Percentiles rank a stretch among this genome's conserved stretches.
Evolutionary conservation across 2,113 vertebrate genomes (phyloP).

Genomic region (Uria lomvia): DNA sequence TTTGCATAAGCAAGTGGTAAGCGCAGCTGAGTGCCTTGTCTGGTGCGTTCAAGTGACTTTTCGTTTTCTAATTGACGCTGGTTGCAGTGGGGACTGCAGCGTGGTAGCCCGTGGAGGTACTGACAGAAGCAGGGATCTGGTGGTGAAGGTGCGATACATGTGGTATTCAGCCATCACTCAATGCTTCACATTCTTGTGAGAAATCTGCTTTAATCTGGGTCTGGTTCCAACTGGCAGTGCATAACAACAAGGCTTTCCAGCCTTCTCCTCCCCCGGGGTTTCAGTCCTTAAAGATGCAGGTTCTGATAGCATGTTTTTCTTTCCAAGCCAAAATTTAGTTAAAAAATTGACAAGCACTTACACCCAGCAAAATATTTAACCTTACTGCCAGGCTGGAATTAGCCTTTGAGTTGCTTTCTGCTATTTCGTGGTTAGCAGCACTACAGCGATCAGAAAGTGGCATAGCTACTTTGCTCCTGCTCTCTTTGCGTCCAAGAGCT

Average conservation of each 20-base stretch:
- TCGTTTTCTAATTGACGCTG: background rate
- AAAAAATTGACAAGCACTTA: constrained; percentile 57
- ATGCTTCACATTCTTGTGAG: constrained; percentile 69
- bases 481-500: background rate
- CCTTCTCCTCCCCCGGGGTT: constrained; percentile 67
- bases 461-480: background rate
- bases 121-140: constrained; percentile 64
- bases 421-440: background rate
- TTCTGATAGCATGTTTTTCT: constrained; percentile 67
- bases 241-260: constrained; percentile 70
- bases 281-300: constrained; percentile 68
- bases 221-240: constrained; percentile 70
- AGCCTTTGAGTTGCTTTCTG: constrained; percentile 29
- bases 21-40: background rate
- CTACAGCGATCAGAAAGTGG: background rate
- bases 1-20: constrained; percentile 36
- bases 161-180: constrained; percentile 69
- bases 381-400: constrained; percentile 42
- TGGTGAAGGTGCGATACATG: constrained; percentile 67
- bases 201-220: constrained; percentile 70
- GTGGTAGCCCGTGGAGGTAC: constrained; percentile 58
- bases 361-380: constrained; percentile 59
- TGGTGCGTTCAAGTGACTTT: background rate
- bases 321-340: constrained; percentile 57
- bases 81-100: constrained; percentile 28